A percentile compares a stretch with the other conserved stretches of the same genome.
Conservation (phyloP, 2,797 vertebrate genomes). For the Zalophus californianus region DNA sequence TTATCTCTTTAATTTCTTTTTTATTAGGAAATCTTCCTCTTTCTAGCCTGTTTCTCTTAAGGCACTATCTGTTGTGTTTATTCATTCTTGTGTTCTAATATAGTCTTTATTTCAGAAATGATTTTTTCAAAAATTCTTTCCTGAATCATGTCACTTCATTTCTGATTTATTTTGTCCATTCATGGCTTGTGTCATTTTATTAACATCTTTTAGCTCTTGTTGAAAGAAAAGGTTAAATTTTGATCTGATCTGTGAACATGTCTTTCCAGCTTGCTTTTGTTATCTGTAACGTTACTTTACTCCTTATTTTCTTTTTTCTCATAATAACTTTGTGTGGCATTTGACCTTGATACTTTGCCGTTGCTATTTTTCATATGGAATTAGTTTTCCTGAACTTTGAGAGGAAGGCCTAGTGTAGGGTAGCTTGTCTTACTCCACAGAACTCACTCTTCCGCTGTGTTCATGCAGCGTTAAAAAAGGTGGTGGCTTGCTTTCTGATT, state of each 20-base stretch:
- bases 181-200: background rate
- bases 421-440: background rate
- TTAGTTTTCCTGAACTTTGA: background rate
- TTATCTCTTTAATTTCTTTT: background rate
- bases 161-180: background rate
- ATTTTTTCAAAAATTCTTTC: background rate
- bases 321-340: background rate
- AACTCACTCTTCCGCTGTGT: background rate
- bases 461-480: background rate
- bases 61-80: background rate
- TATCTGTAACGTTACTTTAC: background rate
- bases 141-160: background rate
- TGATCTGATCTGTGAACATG: background rate
- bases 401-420: background rate
- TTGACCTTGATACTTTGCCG: constrained; percentile 21
- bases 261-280: background rate
- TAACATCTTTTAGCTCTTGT: background rate
- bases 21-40: background rate
- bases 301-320: background rate
- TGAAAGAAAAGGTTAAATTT: background rate
- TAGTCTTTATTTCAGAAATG: constrained; percentile 24
- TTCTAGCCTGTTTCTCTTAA: background rate
- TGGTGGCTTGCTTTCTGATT: background rate
- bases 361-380: background rate
- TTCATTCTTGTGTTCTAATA: background rate